Conservation (phyloP, 2,113 vertebrate genomes). For the Amia ocellicauda region DNA sequence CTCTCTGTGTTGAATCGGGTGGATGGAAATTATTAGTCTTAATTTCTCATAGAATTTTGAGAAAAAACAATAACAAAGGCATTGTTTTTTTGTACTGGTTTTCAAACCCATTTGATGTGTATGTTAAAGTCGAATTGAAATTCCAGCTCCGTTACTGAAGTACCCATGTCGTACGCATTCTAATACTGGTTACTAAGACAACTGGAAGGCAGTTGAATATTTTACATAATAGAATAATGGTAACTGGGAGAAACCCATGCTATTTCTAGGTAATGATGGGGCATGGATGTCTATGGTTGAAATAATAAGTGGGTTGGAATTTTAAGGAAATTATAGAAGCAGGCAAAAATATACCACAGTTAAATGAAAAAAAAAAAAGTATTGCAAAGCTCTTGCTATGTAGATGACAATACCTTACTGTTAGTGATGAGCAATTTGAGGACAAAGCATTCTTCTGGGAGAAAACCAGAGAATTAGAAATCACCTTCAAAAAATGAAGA, state of each 20-base stretch:
- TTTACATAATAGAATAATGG: slow-evolving; percentile 3
- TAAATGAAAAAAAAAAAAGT: neutral
- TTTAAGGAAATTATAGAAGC: slow-evolving; percentile 17
- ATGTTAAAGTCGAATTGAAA: too few species aligned
- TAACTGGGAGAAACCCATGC: neutral
- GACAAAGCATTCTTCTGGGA: neutral
- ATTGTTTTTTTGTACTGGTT: too few species aligned
- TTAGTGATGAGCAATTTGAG: neutral
- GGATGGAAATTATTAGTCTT: too few species aligned
- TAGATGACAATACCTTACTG: slow-evolving; percentile 17
- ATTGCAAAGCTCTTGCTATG: neutral
- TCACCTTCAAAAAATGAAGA: neutral
- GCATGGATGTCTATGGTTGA: slow-evolving; percentile 11
- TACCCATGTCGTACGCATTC: neutral
- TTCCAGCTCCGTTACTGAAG: neutral
- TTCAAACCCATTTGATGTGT: too few species aligned
- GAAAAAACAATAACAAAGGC: too few species aligned
- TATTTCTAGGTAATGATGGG: slow-evolving; percentile 12
- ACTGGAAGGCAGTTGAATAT: neutral
- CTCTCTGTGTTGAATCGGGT: too few species aligned
- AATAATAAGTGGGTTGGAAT: slow-evolving; percentile 19
- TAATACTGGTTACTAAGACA: neutral
- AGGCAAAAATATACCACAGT: slow-evolving; percentile 12
- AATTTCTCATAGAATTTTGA: too few species aligned
- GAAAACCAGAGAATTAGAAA: neutral